Evolutionary conservation across 2,888 invertebrate species (phyloP), one percentile per base, ranked within the genome.

Genomic region (Tetheella fluctuosa): DNA sequence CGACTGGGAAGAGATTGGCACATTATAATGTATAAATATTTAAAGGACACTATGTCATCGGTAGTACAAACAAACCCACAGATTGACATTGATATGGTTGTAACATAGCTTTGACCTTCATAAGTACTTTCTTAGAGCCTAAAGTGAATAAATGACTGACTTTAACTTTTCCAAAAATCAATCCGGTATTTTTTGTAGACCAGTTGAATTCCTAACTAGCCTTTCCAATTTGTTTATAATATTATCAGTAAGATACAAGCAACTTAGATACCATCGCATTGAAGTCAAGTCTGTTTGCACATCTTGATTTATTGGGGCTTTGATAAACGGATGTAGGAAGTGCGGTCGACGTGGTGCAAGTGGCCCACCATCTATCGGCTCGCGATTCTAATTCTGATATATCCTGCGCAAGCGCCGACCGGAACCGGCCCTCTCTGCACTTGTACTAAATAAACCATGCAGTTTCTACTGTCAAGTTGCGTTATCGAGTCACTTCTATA

Each of bases 321-420:
- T 76, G 77, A 80, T 80, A 78, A 77, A 79, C 85, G 83, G 84
- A 85, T 82, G 83, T 81, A 81, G 86, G 84, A 86, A 86, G 81
- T 84, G 81, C 82, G 84, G 80, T 82, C 81, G 81, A 83, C 79
- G 81, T 83, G 77, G 72, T 77, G 78, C 80, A 84, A 86, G 83
- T 81, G 80, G 79, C 71, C 79, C 77, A 76, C 74, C 86, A 80
- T 82, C 78, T 84, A 80, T 81, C 79, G 79, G 81, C 80, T 84
- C 73, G 86, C 86, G 83, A 86, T 85, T 88, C 88, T 89, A 89
- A 89, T 88, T 86, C 83, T 82, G 85, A 88, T 85, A 86, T 88
- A 89, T 88, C 85, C 86, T 83, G 81, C 77, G 79, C 77, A 80
- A 76, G 76, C 81, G 76, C 69, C 81, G 74, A 74, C 82, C 84